Base-by-base conservation (phyloP, 2,797 vertebrate species). In the Galago senegalensis region DNA sequence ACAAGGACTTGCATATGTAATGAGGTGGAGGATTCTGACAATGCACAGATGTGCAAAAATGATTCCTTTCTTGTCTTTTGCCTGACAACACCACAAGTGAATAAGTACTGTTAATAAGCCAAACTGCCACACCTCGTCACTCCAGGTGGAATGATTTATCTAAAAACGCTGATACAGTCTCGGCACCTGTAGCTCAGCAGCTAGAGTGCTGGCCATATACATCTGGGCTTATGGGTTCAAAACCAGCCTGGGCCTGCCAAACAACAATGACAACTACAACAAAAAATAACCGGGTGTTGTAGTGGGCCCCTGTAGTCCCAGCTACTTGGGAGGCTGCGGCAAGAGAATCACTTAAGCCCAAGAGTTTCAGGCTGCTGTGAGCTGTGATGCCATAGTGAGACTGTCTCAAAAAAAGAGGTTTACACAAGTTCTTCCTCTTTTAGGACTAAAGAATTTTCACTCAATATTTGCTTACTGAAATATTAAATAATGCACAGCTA, bases 401-500 rank as follows among this genome's bases (percentile, higher is more conserved):
- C 13, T 53, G 49, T 53, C 13, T 49, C 13, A 53, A 53, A 53
- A 49, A 49, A 49, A 46, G 58, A 61, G 27, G 27, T 49, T 85
- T 72, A 43, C 7, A 63, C 1, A 70, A 85, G 14, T 37, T 69
- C 49, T 95, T 80, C n/a, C 67, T 81, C 11, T 31, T 63, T 56
- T 46, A 95, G 17, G 18, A 93, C 27, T 10, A 77, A 27, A 88
- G 18, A 75, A 88, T 56, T 87, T 17, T 25, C 31, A n/a, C 40
- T 89, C 5, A 63, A 34, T 63, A 87, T 96, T 81, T 90, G n/a
- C 46, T 91, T 73, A 53, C 43, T 8, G 70, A 85, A 87, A 79
- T 86, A 94, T 76, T 84, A 91, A 91, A 77, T 76, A 90, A 46
- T 70, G 82, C 18, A 95, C 0, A 77, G 63, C 13, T 43, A 16